These are phyloP conservation scores for Hyla sarda DNA, from an alignment of 2,113 vertebrate species.

Conservation along the genomic window DNA sequence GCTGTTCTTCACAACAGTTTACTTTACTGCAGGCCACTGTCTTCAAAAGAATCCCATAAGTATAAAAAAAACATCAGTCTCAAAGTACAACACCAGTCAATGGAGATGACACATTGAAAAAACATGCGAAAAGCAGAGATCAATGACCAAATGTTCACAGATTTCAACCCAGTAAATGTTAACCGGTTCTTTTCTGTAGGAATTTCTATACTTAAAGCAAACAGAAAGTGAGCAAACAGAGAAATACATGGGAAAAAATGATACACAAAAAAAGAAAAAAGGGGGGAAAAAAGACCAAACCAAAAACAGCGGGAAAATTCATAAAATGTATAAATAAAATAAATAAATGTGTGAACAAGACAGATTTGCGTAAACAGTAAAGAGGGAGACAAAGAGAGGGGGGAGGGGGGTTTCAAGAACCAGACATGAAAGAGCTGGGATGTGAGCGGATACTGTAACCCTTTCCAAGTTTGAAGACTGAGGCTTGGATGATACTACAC, in stretches of 20 bases:
- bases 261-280: too few species aligned
- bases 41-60: too few species aligned
- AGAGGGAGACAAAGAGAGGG: constrained; percentile 5
- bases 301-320: neutral
- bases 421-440: constrained; percentile 56
- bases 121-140: neutral
- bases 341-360: constrained; percentile 49
- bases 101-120: neutral
- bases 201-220: neutral
- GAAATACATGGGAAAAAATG: too few species aligned
- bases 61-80: too few species aligned
- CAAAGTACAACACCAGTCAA: neutral
- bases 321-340: constrained; percentile 25
- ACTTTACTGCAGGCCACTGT: neutral
- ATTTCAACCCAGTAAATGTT: neutral
- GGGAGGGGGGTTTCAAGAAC: neutral
- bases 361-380: constrained; percentile 38
- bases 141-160: neutral
- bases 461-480: constrained; percentile 3
- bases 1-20: neutral
- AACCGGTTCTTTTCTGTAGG: neutral
- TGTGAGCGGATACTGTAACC: constrained; percentile 5
- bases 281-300: neutral
- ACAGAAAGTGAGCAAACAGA: neutral
- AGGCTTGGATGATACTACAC: neutral